phyloP scores from a whole-genome alignment of 2,113 vertebrate species.

The Tachycineta bicolor region DNA sequence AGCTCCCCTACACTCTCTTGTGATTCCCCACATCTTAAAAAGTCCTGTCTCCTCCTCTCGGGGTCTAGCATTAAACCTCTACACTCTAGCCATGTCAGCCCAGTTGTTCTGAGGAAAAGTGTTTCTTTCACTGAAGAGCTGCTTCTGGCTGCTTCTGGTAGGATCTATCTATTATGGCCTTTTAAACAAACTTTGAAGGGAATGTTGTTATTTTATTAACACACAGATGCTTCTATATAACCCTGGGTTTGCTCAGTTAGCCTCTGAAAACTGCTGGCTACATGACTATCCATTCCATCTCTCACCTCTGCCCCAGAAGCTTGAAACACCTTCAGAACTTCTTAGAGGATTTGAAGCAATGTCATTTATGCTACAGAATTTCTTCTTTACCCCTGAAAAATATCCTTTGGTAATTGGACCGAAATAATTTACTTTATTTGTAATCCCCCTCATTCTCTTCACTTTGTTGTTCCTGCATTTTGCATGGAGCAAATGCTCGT shows the following conservation, averaged over 20 bases:
- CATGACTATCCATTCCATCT: slow-evolving; percentile 27
- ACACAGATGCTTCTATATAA: slow-evolving; percentile 28
- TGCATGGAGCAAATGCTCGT: neutral
- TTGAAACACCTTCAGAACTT: slow-evolving; percentile 13
- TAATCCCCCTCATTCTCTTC: neutral
- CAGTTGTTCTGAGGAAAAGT: slow-evolving; percentile 93
- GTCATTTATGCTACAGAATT: neutral
- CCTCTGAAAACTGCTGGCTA: slow-evolving; percentile 66
- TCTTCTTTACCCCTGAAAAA: neutral
- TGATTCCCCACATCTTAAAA: slow-evolving; percentile 82
- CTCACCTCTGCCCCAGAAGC: neutral
- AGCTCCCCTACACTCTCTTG: slow-evolving; percentile 89
- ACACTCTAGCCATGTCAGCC: slow-evolving; percentile 85
- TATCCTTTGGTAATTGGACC: neutral
- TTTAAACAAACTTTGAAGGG: slow-evolving; percentile 46
- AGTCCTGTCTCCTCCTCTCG: slow-evolving; percentile 80
- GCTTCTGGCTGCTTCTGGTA: slow-evolving; percentile 95
- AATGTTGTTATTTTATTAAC: slow-evolving; percentile 35
- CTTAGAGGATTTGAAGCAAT: neutral
- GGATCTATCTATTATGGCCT: slow-evolving; percentile 81
- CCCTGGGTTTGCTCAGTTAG: neutral
- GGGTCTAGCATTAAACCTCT: slow-evolving; percentile 82
- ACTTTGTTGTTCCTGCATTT: slow-evolving; percentile 5
- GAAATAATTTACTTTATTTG: neutral
- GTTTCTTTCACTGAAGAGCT: slow-evolving; percentile 98